A percentile compares a stretch with the other conserved stretches of the same genome.
These are phyloP conservation scores for Melinaea marsaeus DNA, from an alignment of 2,888 invertebrate species.

Conservation along the genomic window DNA sequence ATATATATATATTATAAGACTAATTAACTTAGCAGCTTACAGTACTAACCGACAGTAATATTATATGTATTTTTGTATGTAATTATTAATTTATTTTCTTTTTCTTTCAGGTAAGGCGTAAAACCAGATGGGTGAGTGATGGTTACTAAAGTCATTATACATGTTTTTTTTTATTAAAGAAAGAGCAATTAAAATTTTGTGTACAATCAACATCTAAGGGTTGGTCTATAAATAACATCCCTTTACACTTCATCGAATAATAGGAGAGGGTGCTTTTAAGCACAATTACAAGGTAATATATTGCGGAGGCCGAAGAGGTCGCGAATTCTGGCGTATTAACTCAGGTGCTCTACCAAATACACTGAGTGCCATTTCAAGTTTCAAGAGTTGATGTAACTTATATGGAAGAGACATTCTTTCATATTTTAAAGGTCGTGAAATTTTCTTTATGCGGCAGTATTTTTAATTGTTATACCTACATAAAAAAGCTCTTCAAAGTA, in stretches of 20 bases:
- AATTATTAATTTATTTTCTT: too few relatives aligned
- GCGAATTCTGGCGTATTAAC: constrained; percentile 35
- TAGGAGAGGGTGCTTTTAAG: constrained; percentile 55
- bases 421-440: constrained; percentile 23
- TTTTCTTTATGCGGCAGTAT: constrained; percentile 21
- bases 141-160: not conserved
- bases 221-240: constrained; percentile 65
- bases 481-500: constrained; percentile 24
- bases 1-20: not conserved
- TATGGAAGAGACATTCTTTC: constrained; percentile 21
- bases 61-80: too few relatives aligned
- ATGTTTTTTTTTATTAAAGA: constrained; percentile 24
- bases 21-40: too few relatives aligned
- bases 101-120: too few relatives aligned
- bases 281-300: constrained; percentile 64
- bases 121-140: not conserved
- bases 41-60: too few relatives aligned
- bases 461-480: constrained; percentile 16
- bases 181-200: constrained; percentile 56
- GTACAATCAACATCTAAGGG: constrained; percentile 50
- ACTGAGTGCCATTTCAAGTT: constrained; percentile 23
- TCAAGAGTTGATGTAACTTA: constrained; percentile 20
- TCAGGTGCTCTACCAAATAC: constrained; percentile 25
- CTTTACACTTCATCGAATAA: constrained; percentile 71
- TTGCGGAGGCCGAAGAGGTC: constrained; percentile 37